These are phyloP conservation scores for Acromyrmex echinatior DNA, from an alignment of 1,140 invertebrate species.

Conservation along the genomic window DNA sequence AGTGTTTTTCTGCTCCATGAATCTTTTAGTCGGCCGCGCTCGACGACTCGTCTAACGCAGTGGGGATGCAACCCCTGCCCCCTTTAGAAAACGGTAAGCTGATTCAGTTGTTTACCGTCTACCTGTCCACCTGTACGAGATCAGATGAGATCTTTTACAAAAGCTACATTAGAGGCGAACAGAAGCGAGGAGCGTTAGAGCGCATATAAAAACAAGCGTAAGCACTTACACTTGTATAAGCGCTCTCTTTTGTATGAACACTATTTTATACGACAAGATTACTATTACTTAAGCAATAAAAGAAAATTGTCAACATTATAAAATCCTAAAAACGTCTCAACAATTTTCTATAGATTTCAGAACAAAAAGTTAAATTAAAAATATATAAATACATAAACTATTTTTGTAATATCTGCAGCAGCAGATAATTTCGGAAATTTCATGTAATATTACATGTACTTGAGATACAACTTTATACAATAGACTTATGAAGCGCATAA, in stretches of 20 bases:
- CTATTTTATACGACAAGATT: not conserved
- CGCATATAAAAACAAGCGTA: conserved; percentile 32
- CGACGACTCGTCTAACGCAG: conserved; percentile 58
- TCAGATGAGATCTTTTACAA: conserved; percentile 41
- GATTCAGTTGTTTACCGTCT: conserved; percentile 81
- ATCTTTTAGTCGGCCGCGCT: conserved; percentile 77
- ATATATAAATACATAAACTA: not conserved
- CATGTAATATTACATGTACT: no score
- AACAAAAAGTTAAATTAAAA: not conserved
- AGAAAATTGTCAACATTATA: not conserved
- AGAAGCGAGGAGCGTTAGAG: conserved; percentile 36
- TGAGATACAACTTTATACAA: not conserved
- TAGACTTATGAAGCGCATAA: not conserved
- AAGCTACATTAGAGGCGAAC: conserved; percentile 45
- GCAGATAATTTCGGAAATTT: not conserved
- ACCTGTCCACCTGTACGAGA: conserved; percentile 80
- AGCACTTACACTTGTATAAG: not conserved
- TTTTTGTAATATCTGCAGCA: not conserved
- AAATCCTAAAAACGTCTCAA: not conserved
- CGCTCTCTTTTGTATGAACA: conserved; percentile 36
- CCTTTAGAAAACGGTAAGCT: conserved; percentile 74
- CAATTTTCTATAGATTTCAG: not conserved
- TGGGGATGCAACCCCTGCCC: conserved; percentile 66
- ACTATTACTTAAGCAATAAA: not conserved
- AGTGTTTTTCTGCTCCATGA: conserved; percentile 81